Conservation (phyloP, 2,113 vertebrate genomes). For the Indicator maculatus region DNA sequence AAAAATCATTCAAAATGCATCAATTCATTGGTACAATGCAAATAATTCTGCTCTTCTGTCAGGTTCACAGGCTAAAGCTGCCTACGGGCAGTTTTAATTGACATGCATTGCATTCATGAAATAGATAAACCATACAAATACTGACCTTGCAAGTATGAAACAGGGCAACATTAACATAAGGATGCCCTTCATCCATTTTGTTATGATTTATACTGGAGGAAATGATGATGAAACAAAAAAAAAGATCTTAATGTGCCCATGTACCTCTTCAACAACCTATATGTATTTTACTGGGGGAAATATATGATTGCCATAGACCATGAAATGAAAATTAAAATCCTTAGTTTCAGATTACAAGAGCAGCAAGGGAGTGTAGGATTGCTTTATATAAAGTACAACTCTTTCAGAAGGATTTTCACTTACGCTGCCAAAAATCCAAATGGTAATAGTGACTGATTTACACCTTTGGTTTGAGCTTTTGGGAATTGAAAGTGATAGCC, state of each 20-base stretch:
- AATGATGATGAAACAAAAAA: not conserved
- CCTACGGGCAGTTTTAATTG: conserved; percentile 13
- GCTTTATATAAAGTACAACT: not conserved
- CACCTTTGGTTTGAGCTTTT: not conserved
- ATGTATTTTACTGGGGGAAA: not conserved
- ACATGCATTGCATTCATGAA: not conserved
- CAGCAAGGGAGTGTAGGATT: not conserved
- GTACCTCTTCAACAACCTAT: not conserved
- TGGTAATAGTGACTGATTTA: not conserved
- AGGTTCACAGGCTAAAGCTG: not conserved
- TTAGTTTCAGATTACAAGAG: not conserved
- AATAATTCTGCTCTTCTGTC: conserved; percentile 15
- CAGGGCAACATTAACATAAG: not conserved
- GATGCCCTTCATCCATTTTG: not conserved
- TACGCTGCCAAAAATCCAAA: not conserved
- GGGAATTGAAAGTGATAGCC: not conserved
- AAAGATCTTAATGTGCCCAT: not conserved
- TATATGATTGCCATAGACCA: not conserved
- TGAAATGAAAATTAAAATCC: not conserved
- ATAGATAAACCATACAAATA: not conserved
- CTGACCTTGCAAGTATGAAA: not conserved
- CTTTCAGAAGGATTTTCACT: not conserved
- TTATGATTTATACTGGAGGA: not conserved
- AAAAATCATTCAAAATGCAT: not conserved
- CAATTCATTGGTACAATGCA: not conserved